These are phyloP conservation scores for Lordiphosa stackelbergi DNA, from an alignment of 1,140 invertebrate genomes.

Conservation along the genomic window DNA sequence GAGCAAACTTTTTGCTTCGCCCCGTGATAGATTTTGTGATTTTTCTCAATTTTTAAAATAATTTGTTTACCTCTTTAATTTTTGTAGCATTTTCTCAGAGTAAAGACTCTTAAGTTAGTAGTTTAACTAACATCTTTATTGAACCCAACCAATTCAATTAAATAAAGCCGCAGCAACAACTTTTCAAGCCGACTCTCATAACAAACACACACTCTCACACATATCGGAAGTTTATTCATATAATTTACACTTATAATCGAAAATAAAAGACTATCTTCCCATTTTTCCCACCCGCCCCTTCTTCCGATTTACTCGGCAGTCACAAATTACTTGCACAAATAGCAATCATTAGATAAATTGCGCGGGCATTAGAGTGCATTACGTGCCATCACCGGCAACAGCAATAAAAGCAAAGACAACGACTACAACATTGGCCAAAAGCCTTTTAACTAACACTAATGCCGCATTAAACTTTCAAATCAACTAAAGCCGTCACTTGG, in stretches of 20 bases:
- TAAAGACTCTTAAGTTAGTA: too few relatives aligned
- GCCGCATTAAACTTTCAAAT: slow-evolving; percentile 59
- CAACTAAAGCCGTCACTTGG: slow-evolving; percentile 36
- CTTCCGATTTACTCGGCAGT: slow-evolving; percentile 14
- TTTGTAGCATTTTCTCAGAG: too few relatives aligned
- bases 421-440: slow-evolving; percentile 18
- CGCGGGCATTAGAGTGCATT: slow-evolving; percentile 46
- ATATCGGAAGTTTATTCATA: slow-evolving; percentile 31
- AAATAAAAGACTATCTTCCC: slow-evolving; percentile 24
- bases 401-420: slow-evolving; percentile 36
- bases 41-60: too few relatives aligned
- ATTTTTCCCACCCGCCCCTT: background rate
- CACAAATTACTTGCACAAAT: slow-evolving; percentile 48
- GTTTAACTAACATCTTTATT: too few relatives aligned
- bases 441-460: slow-evolving; percentile 46
- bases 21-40: too few relatives aligned
- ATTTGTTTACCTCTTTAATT: too few relatives aligned
- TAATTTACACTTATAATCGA: slow-evolving; percentile 51
- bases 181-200: slow-evolving; percentile 15
- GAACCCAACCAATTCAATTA: slow-evolving; percentile 2
- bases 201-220: too few relatives aligned
- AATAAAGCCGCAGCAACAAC: slow-evolving; percentile 23
- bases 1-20: too few relatives aligned
- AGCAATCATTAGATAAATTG: slow-evolving; percentile 54
- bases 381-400: slow-evolving; percentile 32